Conservation (phyloP, 1,140 invertebrate species). For the Lamellibrachia luymesi region DNA sequence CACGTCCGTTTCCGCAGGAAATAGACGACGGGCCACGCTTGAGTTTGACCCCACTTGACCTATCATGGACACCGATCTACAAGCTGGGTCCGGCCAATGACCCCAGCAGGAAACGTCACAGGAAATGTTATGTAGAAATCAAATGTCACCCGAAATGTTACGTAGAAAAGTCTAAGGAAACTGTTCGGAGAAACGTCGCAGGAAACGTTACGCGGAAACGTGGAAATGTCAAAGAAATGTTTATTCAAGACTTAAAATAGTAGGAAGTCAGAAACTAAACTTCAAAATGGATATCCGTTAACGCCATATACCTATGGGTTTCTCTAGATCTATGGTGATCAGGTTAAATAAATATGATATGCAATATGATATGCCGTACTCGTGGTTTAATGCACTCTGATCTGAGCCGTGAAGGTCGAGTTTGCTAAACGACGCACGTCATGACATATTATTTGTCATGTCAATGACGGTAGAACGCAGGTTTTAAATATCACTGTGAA, state of each 20-base stretch:
- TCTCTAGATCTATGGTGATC: background rate
- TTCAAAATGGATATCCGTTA: background rate
- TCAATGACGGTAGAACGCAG: background rate
- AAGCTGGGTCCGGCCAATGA: background rate
- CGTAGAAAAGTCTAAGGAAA: background rate
- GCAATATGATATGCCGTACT: background rate
- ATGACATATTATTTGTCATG: background rate
- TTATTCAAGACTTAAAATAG: background rate
- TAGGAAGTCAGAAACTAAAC: background rate
- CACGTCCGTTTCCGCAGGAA: background rate
- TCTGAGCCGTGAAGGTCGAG: background rate
- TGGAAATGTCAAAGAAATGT: background rate
- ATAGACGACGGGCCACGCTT: background rate
- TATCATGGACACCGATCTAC: background rate
- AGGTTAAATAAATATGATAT: no score
- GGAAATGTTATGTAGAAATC: background rate
- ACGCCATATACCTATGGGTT: background rate
- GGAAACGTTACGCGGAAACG: background rate
- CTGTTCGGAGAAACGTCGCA: background rate
- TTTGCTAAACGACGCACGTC: background rate
- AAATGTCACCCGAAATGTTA: background rate
- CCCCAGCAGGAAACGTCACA: background rate
- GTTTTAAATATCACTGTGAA: background rate
- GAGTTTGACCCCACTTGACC: background rate
- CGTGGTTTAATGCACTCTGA: background rate